Base-by-base conservation (phyloP, 1,140 invertebrate genomes). In the Heterodera schachtii region DNA sequence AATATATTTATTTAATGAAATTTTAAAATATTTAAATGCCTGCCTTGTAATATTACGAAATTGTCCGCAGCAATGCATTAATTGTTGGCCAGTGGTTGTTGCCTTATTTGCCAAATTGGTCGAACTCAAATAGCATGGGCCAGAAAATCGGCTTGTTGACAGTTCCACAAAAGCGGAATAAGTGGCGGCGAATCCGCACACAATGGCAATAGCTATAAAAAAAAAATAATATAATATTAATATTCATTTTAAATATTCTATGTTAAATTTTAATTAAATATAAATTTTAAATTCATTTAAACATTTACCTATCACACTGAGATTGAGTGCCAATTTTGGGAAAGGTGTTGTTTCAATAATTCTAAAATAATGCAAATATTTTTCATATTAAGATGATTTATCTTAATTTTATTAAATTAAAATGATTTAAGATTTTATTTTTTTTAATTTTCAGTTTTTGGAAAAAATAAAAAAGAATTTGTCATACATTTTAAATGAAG, bases 151-250 rank as follows among this genome's bases (percentile, higher is more conserved):
- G 49, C 75, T 79, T 21, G 60, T 75, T 21, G 80, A 66, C 31
- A 84, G 41, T 49, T 84, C 84, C 5, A 71, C 43, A 31, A 86
- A 60, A 3, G 84, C 84, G n/a, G 84, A 84, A 47, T 73, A 67
- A 11, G 84, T 86, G 44, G 84, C 85, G n/a, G 75, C 84, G 9
- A 83, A 60, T 13, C 84, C 84, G 67, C 84, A 84, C 3, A 86
- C 31, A 44, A 80, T 78, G 7, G 84, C 82, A 69, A 84, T 6
- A 52, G 75, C 83, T 84, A 21, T 21, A 83, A 21, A 21, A 71
- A 1, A 43, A 8, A 21, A n/a, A n/a, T n/a, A 16, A 1, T 46
- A 11, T 19, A 46, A 41, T 71, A 31, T 46, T n/a, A n/a, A n/a
- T n/a, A n/a, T 11, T 31, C 8, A 11, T 31, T 21, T 31, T 70